A percentile compares a stretch with the other conserved stretches of the same genome.
Conservation (phyloP, 2,888 invertebrate genomes). For the Cantharis rufa region DNA sequence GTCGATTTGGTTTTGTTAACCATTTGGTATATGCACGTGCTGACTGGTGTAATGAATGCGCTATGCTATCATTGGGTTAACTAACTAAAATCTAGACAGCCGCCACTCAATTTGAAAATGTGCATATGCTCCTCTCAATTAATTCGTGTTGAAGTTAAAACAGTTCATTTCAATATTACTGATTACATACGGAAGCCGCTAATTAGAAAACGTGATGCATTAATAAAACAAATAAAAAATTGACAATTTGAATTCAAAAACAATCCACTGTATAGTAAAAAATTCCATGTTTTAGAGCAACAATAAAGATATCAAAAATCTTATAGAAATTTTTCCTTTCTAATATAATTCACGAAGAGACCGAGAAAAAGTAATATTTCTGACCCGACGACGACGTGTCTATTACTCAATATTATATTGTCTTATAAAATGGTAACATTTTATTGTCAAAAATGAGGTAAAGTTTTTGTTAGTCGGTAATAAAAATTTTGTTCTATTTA, state of each 20-base stretch:
- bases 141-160: conserved; percentile 11
- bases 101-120: conserved; percentile 16
- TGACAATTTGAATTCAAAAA: neutral
- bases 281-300: neutral
- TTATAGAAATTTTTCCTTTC: neutral
- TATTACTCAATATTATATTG: neutral
- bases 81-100: conserved; percentile 11
- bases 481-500: neutral
- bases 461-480: neutral
- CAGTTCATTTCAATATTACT: conserved; percentile 5
- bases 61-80: conserved; percentile 11
- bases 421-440: neutral
- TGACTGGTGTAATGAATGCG: conserved; percentile 5
- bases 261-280: neutral
- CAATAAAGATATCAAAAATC: neutral
- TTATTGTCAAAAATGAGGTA: neutral
- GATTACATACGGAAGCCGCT: neutral
- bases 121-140: conserved; percentile 17
- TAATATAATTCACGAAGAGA: neutral
- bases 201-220: neutral
- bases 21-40: conserved; percentile 10
- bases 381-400: neutral
- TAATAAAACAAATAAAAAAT: neutral
- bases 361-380: neutral
- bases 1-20: conserved; percentile 16